phyloP scores from a whole-genome alignment of 2,113 vertebrate species.

The Chloebia gouldiae region DNA sequence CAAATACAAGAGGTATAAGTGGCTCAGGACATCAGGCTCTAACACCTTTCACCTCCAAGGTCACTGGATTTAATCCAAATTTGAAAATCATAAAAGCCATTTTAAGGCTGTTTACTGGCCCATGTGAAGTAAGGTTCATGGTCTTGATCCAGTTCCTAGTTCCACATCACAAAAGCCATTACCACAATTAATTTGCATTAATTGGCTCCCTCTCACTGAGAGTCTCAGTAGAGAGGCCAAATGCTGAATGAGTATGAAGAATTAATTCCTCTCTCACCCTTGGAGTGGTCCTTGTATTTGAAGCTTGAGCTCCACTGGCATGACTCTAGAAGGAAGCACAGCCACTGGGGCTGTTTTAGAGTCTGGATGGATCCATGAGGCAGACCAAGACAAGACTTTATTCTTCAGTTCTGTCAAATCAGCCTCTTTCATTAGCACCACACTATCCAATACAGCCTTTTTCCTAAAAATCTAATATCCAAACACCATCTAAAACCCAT shows the following conservation, averaged over 20 bases:
- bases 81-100: slow-evolving; percentile 2
- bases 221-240: background rate
- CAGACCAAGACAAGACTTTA: background rate
- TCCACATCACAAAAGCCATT: slow-evolving; percentile 20
- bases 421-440: background rate
- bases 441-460: background rate
- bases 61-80: slow-evolving; percentile 12
- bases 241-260: slow-evolving; percentile 1
- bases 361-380: background rate
- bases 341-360: background rate
- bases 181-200: slow-evolving; percentile 41
- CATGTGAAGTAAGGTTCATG: background rate
- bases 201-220: slow-evolving; percentile 13
- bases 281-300: slow-evolving; percentile 1
- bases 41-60: background rate
- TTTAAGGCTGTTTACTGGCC: slow-evolving; percentile 37
- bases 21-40: background rate
- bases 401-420: background rate
- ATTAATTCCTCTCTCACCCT: slow-evolving; percentile 19
- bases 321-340: background rate
- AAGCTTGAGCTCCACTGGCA: background rate
- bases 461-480: background rate
- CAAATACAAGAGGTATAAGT: background rate
- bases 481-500: background rate
- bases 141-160: slow-evolving; percentile 27